Base-by-base conservation (phyloP, 2,797 vertebrate species). In the Cottoperca gobio region DNA sequence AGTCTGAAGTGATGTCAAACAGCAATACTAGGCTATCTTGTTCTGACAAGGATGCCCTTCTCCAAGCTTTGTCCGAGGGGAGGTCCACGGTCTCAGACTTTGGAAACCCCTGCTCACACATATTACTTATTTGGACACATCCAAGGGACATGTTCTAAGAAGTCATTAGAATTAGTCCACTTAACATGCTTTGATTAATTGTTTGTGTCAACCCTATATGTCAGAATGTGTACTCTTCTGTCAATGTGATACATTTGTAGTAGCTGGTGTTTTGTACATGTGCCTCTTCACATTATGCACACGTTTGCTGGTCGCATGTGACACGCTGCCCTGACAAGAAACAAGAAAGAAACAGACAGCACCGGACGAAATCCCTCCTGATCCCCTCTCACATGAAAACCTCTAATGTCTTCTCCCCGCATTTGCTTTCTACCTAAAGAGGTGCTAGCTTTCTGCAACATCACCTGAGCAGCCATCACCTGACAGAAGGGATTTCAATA, bases 401-500 rank as follows among this genome's bases (percentile, higher is more conserved):
- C 76, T 66, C 79, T 57, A 45, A 75, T 86, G 65, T 78, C 70
- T 66, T 60, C 68, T 55, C 37, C 50, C 23, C 24, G 49, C 37
- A 26, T 85, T 74, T 77, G 39, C 42, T 64, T 86, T 92, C 66
- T 86, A 84, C 91, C 86, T 77, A 81, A 70, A 71, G 79, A 83
- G 76, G 66, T 53, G 43, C 52, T 35, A 3, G 45, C 40, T 12
- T 60, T 70, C 75, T 77, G 61, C 80, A 39, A 46, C 72, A 80
- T 90, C 88, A 91, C 89, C 83, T 84, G 72, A 82, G 86, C 79
- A 82, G 87, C 83, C 82, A 64, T 86, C 86, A 84, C 82, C 87
- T 87, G 86, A 90, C 88, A 89, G 82, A 72, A 77, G 82, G 85
- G 78, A 87, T 90, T 93, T 91, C 88, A 81, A 73, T 84, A 86